These are phyloP conservation scores for Delphinus delphis DNA, from an alignment of 2,113 vertebrate genomes.

Conservation along the genomic window DNA sequence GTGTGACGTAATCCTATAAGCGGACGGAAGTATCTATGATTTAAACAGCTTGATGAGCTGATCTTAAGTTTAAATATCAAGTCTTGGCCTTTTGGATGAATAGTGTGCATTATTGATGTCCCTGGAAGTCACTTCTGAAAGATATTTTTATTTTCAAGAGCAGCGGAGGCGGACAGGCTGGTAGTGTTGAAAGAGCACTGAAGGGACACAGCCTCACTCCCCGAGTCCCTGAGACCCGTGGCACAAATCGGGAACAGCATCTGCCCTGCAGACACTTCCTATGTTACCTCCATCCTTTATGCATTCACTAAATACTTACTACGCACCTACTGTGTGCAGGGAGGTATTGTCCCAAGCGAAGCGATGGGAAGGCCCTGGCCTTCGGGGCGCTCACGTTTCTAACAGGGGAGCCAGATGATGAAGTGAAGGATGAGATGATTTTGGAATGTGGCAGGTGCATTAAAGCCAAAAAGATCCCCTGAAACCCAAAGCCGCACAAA, in stretches of 20 bases:
- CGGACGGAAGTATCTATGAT: background rate
- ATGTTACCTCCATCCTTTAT: accelerated
- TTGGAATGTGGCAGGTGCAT: background rate
- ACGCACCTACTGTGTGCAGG: background rate
- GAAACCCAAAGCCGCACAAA: background rate
- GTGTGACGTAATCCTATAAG: accelerated
- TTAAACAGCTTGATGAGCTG: background rate
- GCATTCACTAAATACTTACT: background rate
- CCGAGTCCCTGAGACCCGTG: accelerated
- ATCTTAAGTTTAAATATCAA: background rate
- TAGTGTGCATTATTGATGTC: background rate
- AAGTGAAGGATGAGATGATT: background rate
- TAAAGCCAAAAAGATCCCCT: background rate
- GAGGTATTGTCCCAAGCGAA: background rate
- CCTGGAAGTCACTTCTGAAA: background rate
- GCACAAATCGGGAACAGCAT: background rate
- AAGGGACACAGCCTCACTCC: too few relatives aligned
- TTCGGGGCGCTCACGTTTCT: accelerated
- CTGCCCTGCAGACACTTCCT: accelerated
- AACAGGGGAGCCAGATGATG: background rate
- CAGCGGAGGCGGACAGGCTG: background rate
- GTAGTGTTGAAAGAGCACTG: background rate
- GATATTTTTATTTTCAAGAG: background rate
- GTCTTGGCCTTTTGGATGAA: background rate
- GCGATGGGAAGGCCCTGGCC: accelerated